phyloP scores from a whole-genome alignment of 2,888 invertebrate genomes.

The Steinernema scapterisci region DNA sequence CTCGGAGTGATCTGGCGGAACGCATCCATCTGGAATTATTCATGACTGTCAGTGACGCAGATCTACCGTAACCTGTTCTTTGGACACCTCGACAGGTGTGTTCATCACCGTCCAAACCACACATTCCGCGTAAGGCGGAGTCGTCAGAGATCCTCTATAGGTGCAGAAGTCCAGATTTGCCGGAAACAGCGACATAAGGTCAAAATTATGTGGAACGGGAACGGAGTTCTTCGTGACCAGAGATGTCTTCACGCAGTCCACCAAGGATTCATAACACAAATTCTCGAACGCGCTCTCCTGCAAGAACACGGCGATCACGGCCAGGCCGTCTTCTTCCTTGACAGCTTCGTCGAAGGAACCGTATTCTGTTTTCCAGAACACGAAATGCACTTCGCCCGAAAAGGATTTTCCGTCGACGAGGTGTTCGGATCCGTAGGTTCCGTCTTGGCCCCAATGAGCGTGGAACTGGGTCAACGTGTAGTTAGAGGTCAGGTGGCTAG shows the following conservation, averaged over 20 bases:
- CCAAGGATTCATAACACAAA: conserved; percentile 48
- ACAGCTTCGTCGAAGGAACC: conserved; percentile 54
- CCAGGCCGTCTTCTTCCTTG: conserved; percentile 56
- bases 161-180: conserved; percentile 67
- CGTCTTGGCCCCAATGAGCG: conserved; percentile 61
- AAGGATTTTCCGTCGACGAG: conserved; percentile 52
- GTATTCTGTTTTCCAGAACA: conserved; percentile 63
- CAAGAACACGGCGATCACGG: conserved; percentile 60
- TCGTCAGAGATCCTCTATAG: conserved; percentile 69
- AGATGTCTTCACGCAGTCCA: conserved; percentile 46
- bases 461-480: conserved; percentile 61
- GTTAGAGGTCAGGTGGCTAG: conserved; percentile 25
- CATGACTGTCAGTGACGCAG: neutral
- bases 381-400: conserved; percentile 62
- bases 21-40: conserved; percentile 48
- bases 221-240: conserved; percentile 29
- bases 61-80: conserved; percentile 45
- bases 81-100: conserved; percentile 66
- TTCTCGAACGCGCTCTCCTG: conserved; percentile 35
- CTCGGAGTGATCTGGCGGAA: conserved; percentile 52
- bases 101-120: conserved; percentile 69
- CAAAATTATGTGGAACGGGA: conserved; percentile 34
- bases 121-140: conserved; percentile 68
- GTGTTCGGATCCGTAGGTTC: conserved; percentile 61
- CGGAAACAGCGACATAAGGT: conserved; percentile 9